These are phyloP conservation scores for Suncus etruscus DNA, from an alignment of 2,113 vertebrate species.

Conservation along the genomic window DNA sequence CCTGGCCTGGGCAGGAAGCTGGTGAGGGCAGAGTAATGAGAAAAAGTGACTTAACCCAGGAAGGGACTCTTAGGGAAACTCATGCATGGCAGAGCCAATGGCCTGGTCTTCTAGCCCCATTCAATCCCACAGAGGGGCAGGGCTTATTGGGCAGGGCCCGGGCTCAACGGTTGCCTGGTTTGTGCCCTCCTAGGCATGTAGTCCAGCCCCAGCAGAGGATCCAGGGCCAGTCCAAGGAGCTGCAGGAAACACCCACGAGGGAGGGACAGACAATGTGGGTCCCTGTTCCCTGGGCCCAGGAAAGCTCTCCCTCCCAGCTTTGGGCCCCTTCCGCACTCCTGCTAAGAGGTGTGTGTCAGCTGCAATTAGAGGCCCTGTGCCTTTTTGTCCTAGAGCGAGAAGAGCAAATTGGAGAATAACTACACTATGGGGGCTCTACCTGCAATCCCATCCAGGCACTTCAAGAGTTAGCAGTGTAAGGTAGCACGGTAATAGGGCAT, in stretches of 20 bases:
- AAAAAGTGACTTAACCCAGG: too few relatives aligned
- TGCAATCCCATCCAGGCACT: neutral
- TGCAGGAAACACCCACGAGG: neutral
- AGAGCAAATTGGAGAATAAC: constrained; percentile 45
- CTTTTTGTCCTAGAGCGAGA: constrained; percentile 49
- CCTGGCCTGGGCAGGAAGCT: too few relatives aligned
- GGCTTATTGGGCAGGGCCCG: neutral
- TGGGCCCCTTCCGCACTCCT: neutral
- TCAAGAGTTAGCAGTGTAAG: neutral
- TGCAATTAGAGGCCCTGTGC: constrained; percentile 68
- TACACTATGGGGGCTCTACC: neutral
- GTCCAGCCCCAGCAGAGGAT: neutral
- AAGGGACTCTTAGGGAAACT: too few relatives aligned
- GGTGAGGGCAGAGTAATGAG: too few relatives aligned
- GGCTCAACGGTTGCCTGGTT: neutral
- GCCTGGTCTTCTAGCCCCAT: too few relatives aligned
- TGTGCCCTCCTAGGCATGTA: neutral
- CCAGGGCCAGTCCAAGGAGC: neutral
- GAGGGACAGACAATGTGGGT: neutral
- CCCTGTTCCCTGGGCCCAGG: neutral
- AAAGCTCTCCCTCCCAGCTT: neutral
- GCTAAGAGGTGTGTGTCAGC: constrained; percentile 70
- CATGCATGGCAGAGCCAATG: too few relatives aligned
- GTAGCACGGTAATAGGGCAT: too few relatives aligned
- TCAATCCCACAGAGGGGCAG: neutral